Evolutionary conservation across 2,113 vertebrate genomes (phyloP).

Genomic region (Edolisoma coerulescens): DNA sequence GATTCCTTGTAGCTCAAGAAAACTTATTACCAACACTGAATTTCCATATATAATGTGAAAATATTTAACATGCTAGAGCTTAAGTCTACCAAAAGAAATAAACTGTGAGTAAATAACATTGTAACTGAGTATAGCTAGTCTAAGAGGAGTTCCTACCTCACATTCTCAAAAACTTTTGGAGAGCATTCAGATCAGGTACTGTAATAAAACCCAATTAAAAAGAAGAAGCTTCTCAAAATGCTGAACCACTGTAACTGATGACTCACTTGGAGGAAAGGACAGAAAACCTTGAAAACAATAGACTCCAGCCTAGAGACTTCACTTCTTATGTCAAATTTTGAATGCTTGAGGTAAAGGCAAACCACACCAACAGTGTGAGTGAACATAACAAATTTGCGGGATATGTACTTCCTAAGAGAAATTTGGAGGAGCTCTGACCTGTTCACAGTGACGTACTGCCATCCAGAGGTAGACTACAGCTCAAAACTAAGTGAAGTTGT

Average conservation of each 20-base stretch:
- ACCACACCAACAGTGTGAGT: accelerated
- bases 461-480: slow-evolving; percentile 7
- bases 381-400: background rate
- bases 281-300: background rate
- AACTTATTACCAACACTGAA: background rate
- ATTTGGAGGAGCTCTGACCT: background rate
- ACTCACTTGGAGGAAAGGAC: background rate
- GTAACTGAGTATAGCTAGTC: background rate
- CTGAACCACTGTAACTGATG: background rate
- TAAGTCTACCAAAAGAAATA: background rate
- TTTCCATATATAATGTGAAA: background rate
- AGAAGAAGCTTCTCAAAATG: background rate
- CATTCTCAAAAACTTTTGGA: background rate
- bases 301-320: background rate
- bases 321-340: background rate
- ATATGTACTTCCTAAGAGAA: background rate
- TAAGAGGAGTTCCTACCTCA: background rate
- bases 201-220: background rate
- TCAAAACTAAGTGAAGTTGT: background rate
- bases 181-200: background rate
- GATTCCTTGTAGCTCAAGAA: background rate
- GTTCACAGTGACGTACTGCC: background rate
- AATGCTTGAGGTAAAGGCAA: background rate
- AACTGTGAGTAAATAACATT: background rate
- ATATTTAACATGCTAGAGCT: background rate